Percentiles rank a stretch among this genome's conserved stretches.
Conservation (phyloP, 1,140 invertebrate genomes). For the Drosophila aff. region DNA sequence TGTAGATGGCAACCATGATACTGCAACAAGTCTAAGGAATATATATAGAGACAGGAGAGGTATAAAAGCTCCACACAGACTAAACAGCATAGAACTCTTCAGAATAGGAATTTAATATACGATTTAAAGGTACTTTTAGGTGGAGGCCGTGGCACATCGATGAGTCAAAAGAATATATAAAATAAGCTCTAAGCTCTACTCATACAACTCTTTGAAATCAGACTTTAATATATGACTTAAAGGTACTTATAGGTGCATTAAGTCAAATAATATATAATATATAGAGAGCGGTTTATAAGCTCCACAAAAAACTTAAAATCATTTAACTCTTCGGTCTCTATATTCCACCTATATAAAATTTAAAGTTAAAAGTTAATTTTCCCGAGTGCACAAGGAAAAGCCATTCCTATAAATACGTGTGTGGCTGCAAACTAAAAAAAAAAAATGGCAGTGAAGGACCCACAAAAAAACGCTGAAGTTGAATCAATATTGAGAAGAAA, state of each 20-base stretch:
- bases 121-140: too few species aligned
- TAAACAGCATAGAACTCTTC: too few species aligned
- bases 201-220: not conserved
- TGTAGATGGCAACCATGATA: not conserved
- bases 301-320: not conserved
- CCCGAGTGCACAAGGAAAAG: constrained; percentile 46
- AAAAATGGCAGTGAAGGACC: constrained; percentile 14
- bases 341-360: not conserved
- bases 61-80: too few species aligned
- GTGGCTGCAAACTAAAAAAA: constrained; percentile 22
- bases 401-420: constrained; percentile 42
- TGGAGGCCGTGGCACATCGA: not conserved
- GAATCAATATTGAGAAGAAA: constrained; percentile 66
- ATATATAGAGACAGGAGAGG: not conserved
- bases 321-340: too few species aligned
- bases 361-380: not conserved
- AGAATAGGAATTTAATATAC: not conserved
- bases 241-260: not conserved
- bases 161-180: not conserved
- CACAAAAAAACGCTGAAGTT: constrained; percentile 45
- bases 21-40: not conserved
- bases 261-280: not conserved
- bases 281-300: not conserved
- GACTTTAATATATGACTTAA: not conserved
- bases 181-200: too few species aligned